Evolutionary conservation across 2,888 invertebrate genomes (phyloP).

Genomic region (Tenthredo scrophulariae): DNA sequence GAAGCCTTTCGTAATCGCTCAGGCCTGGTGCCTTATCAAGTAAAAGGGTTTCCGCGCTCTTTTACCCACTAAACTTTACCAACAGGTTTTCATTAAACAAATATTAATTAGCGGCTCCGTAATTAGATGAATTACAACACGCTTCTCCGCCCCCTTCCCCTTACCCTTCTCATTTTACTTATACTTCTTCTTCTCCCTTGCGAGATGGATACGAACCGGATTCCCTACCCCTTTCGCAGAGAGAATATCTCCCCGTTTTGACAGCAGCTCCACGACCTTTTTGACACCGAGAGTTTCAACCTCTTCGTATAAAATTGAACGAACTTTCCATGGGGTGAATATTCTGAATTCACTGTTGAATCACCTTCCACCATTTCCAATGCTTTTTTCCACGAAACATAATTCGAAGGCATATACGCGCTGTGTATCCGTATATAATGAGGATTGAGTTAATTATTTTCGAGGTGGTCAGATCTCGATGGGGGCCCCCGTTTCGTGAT

Average conservation of each 20-base stretch:
- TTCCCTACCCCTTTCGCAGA: not conserved
- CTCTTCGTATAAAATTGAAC: not conserved
- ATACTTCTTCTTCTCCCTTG: not conserved
- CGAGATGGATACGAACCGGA: not conserved
- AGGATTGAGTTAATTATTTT: too few species aligned
- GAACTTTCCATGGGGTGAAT: not conserved
- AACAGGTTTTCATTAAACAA: slow-evolving; percentile 51
- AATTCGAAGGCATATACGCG: too few species aligned
- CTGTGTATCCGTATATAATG: too few species aligned
- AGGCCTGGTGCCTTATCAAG: not conserved
- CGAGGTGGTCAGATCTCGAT: too few species aligned
- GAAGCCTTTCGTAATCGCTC: not conserved
- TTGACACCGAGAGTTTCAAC: not conserved
- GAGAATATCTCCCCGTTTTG: not conserved
- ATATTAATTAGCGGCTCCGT: slow-evolving; percentile 55
- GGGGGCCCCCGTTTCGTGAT: too few species aligned
- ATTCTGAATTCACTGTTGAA: not conserved
- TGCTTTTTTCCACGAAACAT: too few species aligned
- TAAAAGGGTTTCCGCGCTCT: not conserved
- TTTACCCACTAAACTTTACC: slow-evolving; percentile 21
- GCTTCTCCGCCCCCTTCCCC: not conserved
- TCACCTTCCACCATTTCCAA: too few species aligned
- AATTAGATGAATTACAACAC: slow-evolving; percentile 53
- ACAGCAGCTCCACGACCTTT: not conserved
- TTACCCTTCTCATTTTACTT: not conserved